Evolutionary conservation across 2,888 invertebrate species (phyloP).

Genomic region (Cephus pulcher): DNA sequence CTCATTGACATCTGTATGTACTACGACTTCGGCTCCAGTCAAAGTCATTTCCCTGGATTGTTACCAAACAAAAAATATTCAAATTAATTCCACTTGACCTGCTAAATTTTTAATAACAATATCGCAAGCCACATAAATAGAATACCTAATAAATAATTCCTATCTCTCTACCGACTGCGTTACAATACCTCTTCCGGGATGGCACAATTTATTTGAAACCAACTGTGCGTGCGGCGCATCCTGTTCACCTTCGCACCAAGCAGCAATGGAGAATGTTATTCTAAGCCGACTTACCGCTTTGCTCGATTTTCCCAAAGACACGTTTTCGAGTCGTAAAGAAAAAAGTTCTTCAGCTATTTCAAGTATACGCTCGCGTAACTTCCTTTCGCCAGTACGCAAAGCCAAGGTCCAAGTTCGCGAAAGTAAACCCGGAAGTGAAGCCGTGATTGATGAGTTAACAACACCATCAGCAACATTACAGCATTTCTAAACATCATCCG

Average conservation of each 20-base stretch:
- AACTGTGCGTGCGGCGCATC: constrained; percentile 14
- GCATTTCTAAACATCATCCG: neutral
- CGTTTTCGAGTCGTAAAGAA: neutral
- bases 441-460: neutral
- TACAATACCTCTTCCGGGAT: neutral
- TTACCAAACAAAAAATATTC: neutral
- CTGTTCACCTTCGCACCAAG: constrained; percentile 22
- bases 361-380: constrained; percentile 3
- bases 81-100: neutral
- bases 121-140: neutral
- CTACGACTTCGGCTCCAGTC: constrained; percentile 53
- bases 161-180: neutral
- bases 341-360: constrained; percentile 10
- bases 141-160: neutral
- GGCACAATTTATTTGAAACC: neutral
- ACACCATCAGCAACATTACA: neutral
- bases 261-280: constrained; percentile 9
- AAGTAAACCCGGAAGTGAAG: neutral
- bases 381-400: constrained; percentile 14
- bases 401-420: constrained; percentile 15
- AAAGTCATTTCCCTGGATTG: constrained; percentile 45
- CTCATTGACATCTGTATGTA: constrained; percentile 44
- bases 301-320: constrained; percentile 24
- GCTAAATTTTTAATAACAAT: neutral
- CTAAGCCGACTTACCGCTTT: constrained; percentile 7